phyloP scores from a whole-genome alignment of 37 sponge, comb jelly and placozoan species.

The Geodia barretti region DNA sequence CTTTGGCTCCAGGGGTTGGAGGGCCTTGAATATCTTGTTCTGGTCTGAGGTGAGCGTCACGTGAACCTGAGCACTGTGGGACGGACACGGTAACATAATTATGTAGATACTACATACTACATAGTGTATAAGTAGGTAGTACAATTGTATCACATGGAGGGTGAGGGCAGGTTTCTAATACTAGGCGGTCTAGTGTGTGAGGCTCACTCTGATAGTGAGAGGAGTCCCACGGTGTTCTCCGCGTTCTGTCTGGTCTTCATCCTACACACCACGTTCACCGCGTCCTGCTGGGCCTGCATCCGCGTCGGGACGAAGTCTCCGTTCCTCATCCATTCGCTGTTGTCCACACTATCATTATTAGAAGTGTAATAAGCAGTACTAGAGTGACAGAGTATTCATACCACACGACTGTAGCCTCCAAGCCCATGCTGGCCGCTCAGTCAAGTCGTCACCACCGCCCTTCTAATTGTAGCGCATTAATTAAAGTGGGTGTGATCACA shows the following conservation, averaged over 20 bases:
- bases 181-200: background rate
- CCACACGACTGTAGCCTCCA: slow-evolving; percentile 54
- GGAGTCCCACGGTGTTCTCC: slow-evolving; percentile 91
- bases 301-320: slow-evolving; percentile 98
- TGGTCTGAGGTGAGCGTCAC: slow-evolving; percentile 91
- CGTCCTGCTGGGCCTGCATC: slow-evolving; percentile 89
- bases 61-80: slow-evolving; percentile 66
- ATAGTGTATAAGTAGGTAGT: no score
- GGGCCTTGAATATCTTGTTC: slow-evolving; percentile 81
- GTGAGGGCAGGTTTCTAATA: background rate
- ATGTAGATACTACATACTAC: background rate
- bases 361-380: no score
- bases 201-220: slow-evolving; percentile 76
- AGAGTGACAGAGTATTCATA: background rate
- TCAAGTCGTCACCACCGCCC: background rate
- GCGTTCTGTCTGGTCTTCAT: slow-evolving; percentile 87
- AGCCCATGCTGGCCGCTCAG: slow-evolving; percentile 19
- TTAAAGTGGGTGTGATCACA: no score
- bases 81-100: background rate
- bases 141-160: no score
- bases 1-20: slow-evolving; percentile 77
- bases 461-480: no score
- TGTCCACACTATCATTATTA: no score
- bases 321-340: slow-evolving; percentile 99
- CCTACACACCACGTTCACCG: slow-evolving; percentile 80